phyloP scores from a whole-genome alignment of 2,797 vertebrate species.

The Phrynocephalus vlangalii region DNA sequence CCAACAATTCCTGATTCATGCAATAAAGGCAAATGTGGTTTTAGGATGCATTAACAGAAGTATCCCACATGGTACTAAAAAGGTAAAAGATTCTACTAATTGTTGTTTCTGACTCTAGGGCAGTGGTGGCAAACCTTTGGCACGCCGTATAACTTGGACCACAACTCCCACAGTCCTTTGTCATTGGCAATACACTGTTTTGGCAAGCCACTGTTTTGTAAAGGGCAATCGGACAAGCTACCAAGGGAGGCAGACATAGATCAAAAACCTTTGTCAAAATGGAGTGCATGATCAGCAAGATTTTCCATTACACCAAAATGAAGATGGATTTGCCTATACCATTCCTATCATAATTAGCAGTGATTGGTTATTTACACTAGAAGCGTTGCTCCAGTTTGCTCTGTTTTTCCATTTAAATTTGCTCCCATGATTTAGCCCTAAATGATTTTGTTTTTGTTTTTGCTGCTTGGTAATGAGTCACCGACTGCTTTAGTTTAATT shows the following conservation, averaged over 20 bases:
- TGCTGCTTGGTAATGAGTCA: constrained; percentile 73
- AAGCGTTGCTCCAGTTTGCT: constrained; percentile 4
- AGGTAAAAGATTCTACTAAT: too few species aligned
- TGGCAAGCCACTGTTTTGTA: background rate
- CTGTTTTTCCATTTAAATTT: constrained; percentile 7
- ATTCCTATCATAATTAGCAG: constrained; percentile 1
- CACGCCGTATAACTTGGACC: too few species aligned
- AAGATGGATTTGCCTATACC: background rate
- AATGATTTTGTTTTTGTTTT: constrained; percentile 71
- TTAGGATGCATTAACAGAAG: too few species aligned
- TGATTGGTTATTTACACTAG: constrained; percentile 12
- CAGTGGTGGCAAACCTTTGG: too few species aligned
- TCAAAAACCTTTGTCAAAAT: background rate
- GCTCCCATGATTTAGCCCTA: constrained; percentile 44
- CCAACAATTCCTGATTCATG: too few species aligned
- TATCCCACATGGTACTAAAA: too few species aligned
- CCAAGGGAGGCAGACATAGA: background rate
- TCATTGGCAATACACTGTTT: background rate
- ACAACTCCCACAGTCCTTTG: too few species aligned
- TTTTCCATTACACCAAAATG: background rate
- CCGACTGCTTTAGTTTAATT: constrained; percentile 70
- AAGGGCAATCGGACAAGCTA: background rate
- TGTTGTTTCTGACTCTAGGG: too few species aligned
- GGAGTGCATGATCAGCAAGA: background rate
- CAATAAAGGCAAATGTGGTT: too few species aligned